Conservation (phyloP, 2,113 vertebrate species). For the Balaeniceps rex region DNA sequence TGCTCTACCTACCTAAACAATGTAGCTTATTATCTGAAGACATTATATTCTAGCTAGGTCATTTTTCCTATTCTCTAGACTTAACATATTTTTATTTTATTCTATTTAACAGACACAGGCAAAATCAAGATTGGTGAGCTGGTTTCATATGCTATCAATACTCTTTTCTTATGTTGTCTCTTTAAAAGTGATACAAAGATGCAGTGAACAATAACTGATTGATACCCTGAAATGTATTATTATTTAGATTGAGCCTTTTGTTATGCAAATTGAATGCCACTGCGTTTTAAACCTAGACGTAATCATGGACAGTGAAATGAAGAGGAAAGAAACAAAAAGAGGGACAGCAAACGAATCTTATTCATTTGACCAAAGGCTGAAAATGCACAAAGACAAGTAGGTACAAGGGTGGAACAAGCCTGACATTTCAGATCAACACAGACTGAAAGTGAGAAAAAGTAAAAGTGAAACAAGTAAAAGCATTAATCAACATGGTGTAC, state of each 20-base stretch:
- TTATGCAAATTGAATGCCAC: neutral
- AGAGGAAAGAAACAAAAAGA: neutral
- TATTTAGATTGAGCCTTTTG: neutral
- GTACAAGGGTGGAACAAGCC: neutral
- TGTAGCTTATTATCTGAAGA: neutral
- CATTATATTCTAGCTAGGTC: neutral
- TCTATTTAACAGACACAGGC: neutral
- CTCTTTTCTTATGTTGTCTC: neutral
- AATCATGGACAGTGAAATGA: neutral
- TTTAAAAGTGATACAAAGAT: neutral
- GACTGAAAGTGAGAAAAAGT: neutral
- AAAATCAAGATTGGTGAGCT: neutral
- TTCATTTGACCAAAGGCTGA: neutral
- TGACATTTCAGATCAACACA: neutral
- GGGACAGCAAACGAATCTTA: neutral
- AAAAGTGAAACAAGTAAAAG: neutral
- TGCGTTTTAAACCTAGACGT: neutral
- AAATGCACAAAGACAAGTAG: neutral
- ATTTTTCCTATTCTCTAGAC: neutral
- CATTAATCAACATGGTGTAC: neutral
- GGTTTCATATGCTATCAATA: neutral
- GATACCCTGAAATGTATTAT: neutral
- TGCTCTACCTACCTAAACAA: neutral
- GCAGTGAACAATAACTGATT: neutral
- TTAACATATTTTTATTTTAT: neutral